Percentiles rank a stretch among this genome's conserved stretches.
Evolutionary conservation across 2,888 invertebrate genomes (phyloP).

Genomic region (Oligia latruncula): DNA sequence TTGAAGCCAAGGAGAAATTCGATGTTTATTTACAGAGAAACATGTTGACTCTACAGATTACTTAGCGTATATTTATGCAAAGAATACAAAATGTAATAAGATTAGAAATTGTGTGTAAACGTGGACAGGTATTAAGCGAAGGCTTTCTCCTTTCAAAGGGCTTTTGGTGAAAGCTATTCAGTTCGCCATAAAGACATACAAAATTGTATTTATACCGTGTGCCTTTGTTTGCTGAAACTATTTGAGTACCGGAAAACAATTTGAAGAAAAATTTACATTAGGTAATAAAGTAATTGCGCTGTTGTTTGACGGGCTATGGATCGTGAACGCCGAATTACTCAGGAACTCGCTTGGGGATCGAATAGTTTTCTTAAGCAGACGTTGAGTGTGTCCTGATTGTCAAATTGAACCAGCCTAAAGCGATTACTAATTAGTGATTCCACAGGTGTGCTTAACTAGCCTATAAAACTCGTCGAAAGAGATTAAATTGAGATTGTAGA

Average conservation of each 20-base stretch:
- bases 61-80: slow-evolving; percentile 54
- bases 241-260: slow-evolving; percentile 67
- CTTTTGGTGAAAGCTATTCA: slow-evolving; percentile 69
- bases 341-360: slow-evolving; percentile 63
- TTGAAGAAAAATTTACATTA: slow-evolving; percentile 69
- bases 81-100: slow-evolving; percentile 33
- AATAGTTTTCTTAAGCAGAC: slow-evolving; percentile 59
- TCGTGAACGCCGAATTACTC: slow-evolving; percentile 66
- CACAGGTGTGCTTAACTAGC: slow-evolving; percentile 68
- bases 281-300: slow-evolving; percentile 67
- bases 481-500: slow-evolving; percentile 51
- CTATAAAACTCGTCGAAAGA: slow-evolving; percentile 57
- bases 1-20: slow-evolving; percentile 62
- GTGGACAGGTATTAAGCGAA: slow-evolving; percentile 60
- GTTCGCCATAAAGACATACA: slow-evolving; percentile 51
- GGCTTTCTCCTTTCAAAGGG: slow-evolving; percentile 71
- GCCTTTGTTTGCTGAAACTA: slow-evolving; percentile 59
- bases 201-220: slow-evolving; percentile 51
- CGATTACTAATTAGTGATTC: slow-evolving; percentile 62
- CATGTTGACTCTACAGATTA: slow-evolving; percentile 74
- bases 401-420: slow-evolving; percentile 50
- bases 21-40: slow-evolving; percentile 65
- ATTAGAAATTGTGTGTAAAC: slow-evolving; percentile 58
- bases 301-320: slow-evolving; percentile 66
- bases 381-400: slow-evolving; percentile 47